These are phyloP conservation scores for Laspeyria flexula DNA, from an alignment of 2,888 invertebrate species.

Conservation along the genomic window DNA sequence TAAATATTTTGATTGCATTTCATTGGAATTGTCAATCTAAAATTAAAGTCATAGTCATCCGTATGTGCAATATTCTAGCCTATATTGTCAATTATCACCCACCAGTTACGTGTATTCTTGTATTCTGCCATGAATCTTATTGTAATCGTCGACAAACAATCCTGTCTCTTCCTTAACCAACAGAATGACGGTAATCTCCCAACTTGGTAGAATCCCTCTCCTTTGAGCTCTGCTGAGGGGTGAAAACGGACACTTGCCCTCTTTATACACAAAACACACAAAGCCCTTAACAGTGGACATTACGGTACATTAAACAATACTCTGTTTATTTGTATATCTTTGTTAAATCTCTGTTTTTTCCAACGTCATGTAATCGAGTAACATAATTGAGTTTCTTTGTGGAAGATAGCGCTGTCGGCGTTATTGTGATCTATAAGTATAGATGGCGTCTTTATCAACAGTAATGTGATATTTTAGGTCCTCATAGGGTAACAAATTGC, in stretches of 20 bases:
- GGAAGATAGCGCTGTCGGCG: background rate
- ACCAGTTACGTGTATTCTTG: too few relatives aligned
- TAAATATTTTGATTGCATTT: too few relatives aligned
- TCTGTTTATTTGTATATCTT: slow-evolving; percentile 52
- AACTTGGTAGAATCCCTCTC: slow-evolving; percentile 28
- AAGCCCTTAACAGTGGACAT: slow-evolving; percentile 33
- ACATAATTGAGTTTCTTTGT: slow-evolving; percentile 4
- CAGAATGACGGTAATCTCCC: slow-evolving; percentile 25
- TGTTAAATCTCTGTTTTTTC: slow-evolving; percentile 31
- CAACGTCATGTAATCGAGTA: slow-evolving; percentile 23
- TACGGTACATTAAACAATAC: slow-evolving; percentile 50
- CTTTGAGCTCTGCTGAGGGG: slow-evolving; percentile 53
- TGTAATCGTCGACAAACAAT: background rate
- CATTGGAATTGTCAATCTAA: too few relatives aligned
- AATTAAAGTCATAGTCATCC: too few relatives aligned
- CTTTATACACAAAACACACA: slow-evolving; percentile 16
- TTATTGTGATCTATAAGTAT: background rate
- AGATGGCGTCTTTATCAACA: background rate
- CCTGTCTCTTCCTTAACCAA: background rate
- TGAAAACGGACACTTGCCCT: slow-evolving; percentile 55
- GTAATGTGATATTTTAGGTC: background rate
- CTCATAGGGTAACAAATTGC: background rate
- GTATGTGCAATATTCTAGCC: too few relatives aligned
- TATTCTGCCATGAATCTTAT: too few relatives aligned
- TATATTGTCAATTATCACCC: too few relatives aligned